These are phyloP conservation scores for Ailurus styani DNA, from an alignment of 2,113 vertebrate genomes.

Conservation along the genomic window DNA sequence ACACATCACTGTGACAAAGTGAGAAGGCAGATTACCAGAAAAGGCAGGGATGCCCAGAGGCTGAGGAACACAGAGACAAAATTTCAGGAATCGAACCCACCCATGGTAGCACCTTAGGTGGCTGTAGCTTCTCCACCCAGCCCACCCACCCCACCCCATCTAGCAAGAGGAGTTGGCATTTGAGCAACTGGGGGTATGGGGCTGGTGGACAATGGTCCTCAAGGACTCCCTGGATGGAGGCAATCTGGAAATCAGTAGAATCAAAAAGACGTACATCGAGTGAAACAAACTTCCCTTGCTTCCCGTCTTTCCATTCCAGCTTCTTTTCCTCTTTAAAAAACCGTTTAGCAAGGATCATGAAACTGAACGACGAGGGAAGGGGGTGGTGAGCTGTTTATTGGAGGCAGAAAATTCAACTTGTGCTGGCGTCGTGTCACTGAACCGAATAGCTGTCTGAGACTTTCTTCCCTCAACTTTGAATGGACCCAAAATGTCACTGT, in stretches of 20 bases:
- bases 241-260: not conserved
- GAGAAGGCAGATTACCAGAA: constrained; percentile 13
- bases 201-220: not conserved
- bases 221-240: not conserved
- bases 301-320: not conserved
- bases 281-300: not conserved
- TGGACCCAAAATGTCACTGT: constrained; percentile 22
- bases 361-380: not conserved
- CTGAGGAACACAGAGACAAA: not conserved
- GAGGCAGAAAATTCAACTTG: not conserved
- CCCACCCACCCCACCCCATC: not conserved
- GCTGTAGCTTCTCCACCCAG: fast-evolving
- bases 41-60: not conserved
- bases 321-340: constrained; percentile 56
- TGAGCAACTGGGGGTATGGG: not conserved
- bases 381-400: not conserved
- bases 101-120: not conserved
- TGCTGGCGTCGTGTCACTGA: not conserved
- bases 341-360: not conserved
- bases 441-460: not conserved
- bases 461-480: constrained; percentile 10
- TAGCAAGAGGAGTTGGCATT: not conserved
- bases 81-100: not conserved
- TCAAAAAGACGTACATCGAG: not conserved
- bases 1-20: not conserved